A percentile compares a stretch with the other conserved stretches of the same genome.
Evolutionary conservation across 1,140 invertebrate genomes (phyloP).

Genomic region (Portunus trituberculatus): DNA sequence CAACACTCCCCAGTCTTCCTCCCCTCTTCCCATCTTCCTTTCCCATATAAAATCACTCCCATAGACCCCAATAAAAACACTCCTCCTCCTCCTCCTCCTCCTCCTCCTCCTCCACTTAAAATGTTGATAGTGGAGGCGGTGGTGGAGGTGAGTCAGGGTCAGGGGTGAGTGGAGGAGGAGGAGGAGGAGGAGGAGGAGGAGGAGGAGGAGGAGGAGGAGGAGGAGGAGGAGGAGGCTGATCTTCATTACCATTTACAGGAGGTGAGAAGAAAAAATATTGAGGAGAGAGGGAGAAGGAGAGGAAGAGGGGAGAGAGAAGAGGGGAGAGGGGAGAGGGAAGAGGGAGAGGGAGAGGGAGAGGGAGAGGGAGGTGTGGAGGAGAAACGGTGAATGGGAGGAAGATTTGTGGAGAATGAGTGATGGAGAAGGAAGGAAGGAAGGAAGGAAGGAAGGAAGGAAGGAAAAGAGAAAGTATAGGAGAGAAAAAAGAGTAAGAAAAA

Average conservation of each 20-base stretch:
- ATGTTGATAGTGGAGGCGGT: background rate
- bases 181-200: background rate
- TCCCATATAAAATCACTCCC: too few relatives aligned
- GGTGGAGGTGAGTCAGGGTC: background rate
- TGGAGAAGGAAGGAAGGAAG: background rate
- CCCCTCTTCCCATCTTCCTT: too few relatives aligned
- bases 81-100: too few relatives aligned
- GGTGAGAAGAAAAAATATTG: constrained; percentile 52
- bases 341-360: background rate
- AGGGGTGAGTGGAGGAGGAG: constrained; percentile 40
- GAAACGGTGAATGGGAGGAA: background rate
- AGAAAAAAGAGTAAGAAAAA: background rate
- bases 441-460: background rate
- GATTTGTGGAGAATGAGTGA: background rate
- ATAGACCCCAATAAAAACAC: too few relatives aligned
- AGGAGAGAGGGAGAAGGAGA: background rate
- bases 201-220: constrained; percentile 44
- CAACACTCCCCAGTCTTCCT: too few relatives aligned
- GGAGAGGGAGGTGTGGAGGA: background rate
- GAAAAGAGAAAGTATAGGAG: background rate
- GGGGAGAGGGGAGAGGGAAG: background rate
- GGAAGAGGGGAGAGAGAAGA: background rate
- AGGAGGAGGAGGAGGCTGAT: constrained; percentile 48
- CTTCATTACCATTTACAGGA: constrained; percentile 71
- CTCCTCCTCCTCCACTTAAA: too few relatives aligned